Evolutionary conservation across 2,888 invertebrate species (phyloP).

Genomic region (Nysson spinosus): DNA sequence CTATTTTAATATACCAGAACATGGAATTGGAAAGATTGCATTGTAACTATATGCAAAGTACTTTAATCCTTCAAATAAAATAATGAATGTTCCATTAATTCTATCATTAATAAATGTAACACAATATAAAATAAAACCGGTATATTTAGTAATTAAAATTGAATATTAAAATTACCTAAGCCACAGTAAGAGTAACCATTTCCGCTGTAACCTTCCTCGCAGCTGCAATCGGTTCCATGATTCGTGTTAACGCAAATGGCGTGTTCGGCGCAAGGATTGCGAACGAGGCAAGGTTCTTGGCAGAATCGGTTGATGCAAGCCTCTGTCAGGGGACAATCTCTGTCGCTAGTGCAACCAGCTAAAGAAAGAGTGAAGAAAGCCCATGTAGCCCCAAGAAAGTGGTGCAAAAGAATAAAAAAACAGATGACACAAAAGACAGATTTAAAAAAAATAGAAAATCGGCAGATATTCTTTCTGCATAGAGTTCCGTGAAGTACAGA

Average conservation of each 20-base stretch:
- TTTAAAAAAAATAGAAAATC: constrained; percentile 2
- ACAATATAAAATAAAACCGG: too few species aligned
- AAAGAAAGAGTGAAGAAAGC: constrained; percentile 67
- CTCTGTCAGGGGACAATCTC: constrained; percentile 91
- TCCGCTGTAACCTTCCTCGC: constrained; percentile 91
- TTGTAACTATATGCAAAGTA: too few species aligned
- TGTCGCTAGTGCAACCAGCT: constrained; percentile 92
- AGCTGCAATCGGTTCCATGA: constrained; percentile 91
- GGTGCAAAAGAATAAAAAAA: constrained; percentile 50
- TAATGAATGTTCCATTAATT: too few species aligned
- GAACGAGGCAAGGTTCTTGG: constrained; percentile 91
- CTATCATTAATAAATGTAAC: too few species aligned
- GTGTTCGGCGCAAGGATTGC: constrained; percentile 90
- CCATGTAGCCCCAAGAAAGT: constrained; percentile 72
- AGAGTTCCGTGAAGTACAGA: constrained; percentile 27
- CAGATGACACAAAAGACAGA: too few species aligned
- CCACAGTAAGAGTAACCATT: constrained; percentile 90
- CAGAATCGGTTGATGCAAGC: constrained; percentile 92
- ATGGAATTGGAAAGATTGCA: too few species aligned
- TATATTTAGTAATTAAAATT: too few species aligned
- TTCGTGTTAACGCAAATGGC: constrained; percentile 93
- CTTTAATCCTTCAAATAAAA: too few species aligned
- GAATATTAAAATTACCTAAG: constrained; percentile 81
- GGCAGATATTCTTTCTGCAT: constrained; percentile 18
- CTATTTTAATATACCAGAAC: too few species aligned